phyloP scores from a whole-genome alignment of 2,888 invertebrate species.

The Meta bourneti region DNA sequence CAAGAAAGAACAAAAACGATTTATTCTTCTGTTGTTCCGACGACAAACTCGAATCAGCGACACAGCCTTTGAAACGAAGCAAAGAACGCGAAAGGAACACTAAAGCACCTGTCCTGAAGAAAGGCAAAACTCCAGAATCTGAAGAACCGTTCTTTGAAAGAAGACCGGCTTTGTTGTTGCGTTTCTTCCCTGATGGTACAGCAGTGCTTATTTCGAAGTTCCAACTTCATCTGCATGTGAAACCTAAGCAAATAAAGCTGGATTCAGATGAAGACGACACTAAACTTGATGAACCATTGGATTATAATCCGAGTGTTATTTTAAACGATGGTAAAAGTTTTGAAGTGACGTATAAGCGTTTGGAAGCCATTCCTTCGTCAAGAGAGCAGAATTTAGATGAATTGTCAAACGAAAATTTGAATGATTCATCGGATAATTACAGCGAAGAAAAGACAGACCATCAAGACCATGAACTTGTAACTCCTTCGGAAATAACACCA shows the following conservation, averaged over 20 bases:
- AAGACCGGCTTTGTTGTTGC: conserved; percentile 62
- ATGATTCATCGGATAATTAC: conserved; percentile 20
- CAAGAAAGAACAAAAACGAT: conserved; percentile 64
- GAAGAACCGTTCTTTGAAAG: conserved; percentile 67
- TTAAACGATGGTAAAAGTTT: conserved; percentile 64
- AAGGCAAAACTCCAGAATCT: conserved; percentile 12
- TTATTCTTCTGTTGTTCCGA: conserved; percentile 65
- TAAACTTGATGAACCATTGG: conserved; percentile 16
- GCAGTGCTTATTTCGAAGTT: conserved; percentile 72
- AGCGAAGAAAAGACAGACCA: conserved; percentile 23
- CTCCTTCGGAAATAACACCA: conserved; percentile 3
- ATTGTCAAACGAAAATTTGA: conserved; percentile 37
- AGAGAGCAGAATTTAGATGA: conserved; percentile 65
- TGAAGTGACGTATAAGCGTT: conserved; percentile 68
- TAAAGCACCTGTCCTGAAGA: conserved; percentile 55
- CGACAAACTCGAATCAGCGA: conserved; percentile 22
- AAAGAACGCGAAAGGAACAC: conserved; percentile 72
- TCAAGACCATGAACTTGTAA: conserved; percentile 62
- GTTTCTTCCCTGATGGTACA: conserved; percentile 74
- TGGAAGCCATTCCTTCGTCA: conserved; percentile 59
- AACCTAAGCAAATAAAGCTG: conserved; percentile 68
- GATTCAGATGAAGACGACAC: conserved; percentile 39
- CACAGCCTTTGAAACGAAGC: conserved; percentile 6
- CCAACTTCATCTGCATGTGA: conserved; percentile 71
- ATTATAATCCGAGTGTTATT: conserved; percentile 38